Evolutionary conservation across 2,113 vertebrate species (phyloP).

Genomic region (Pampusana beccarii): DNA sequence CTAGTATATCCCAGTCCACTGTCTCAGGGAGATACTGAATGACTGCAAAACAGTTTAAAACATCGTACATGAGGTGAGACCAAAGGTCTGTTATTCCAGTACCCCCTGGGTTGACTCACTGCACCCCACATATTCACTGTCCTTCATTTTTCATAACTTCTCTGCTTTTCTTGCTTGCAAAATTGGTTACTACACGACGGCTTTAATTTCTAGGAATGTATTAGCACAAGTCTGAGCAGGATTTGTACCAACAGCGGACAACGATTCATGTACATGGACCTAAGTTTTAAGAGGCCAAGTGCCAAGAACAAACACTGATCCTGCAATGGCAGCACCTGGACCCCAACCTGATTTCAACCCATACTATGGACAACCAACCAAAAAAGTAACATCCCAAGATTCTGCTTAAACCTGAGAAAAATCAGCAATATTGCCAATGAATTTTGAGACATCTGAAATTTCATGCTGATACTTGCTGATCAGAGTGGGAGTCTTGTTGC

Average conservation of each 20-base stretch:
- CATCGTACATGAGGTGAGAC: not conserved
- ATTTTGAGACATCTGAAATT: not conserved
- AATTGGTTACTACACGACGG: not conserved
- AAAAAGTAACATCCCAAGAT: not conserved
- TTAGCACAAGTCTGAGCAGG: not conserved
- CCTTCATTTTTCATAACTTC: not conserved
- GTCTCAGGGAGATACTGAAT: not conserved
- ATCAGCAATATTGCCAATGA: not conserved
- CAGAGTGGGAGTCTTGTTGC: not conserved
- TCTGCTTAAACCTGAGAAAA: not conserved
- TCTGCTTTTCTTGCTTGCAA: not conserved
- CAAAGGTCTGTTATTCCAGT: not conserved
- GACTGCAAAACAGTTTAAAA: not conserved
- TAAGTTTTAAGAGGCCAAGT: not conserved
- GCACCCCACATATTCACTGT: not conserved
- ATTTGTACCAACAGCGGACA: not conserved
- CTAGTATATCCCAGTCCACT: no score
- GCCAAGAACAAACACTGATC: not conserved
- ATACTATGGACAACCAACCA: not conserved
- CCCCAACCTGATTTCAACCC: not conserved
- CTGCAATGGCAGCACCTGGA: not conserved
- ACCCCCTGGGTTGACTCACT: not conserved
- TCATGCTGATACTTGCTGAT: not conserved
- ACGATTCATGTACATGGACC: accelerated
- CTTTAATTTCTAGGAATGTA: not conserved